Base-by-base conservation (phyloP, 2,797 vertebrate genomes). In the Leontopithecus rosalia region DNA sequence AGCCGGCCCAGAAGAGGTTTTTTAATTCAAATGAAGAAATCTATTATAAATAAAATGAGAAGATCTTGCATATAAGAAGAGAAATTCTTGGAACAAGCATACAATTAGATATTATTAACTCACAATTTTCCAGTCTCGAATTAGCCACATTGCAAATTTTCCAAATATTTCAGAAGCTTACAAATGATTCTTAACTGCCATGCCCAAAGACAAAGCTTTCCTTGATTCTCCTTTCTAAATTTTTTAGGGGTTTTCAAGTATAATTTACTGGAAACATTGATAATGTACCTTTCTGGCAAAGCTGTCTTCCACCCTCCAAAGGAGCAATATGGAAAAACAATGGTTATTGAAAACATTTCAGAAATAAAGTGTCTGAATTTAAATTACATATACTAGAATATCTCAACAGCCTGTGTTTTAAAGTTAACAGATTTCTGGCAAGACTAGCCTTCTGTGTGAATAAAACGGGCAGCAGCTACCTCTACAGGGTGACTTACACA, bases 301-400 rank as follows among this genome's bases (percentile, higher is more conserved):
- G 73, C 30, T 72, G 67, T 73, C 70, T 19, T 89, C n/a, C 30
- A 57, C 26, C 67, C 70, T 88, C 64, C 57, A 76, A 73, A 88
- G 52, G 0, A 92, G 73, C 50, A 95, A 94, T 58, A 84, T 57
- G 81, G 93, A 52, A 92, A 96, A 96, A 89, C n/a, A 88, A 70
- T 24, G 30, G 73, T 92, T 91, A 94, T 46, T 90, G 36, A 82
- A 86, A 64, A 20, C 22, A 90, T 88, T 85, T 97, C 30, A 93
- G 67, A 96, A 94, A 90, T 28, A 81, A 95, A 91, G 15, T 79
- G 24, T 75, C n/a, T 87, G 39, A 80, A 92, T 75, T 96, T 75
- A 90, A 86, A 41, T 77, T 33, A 80, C 41, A 77, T 41, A 46
- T 50, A 22, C 30, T 33, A 73, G 46, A 77, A 7, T 79, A 77